Percentiles rank a stretch among this genome's conserved stretches.
phyloP scores from a whole-genome alignment of 2,797 vertebrate genomes.

The Anguilla pacifica region DNA sequence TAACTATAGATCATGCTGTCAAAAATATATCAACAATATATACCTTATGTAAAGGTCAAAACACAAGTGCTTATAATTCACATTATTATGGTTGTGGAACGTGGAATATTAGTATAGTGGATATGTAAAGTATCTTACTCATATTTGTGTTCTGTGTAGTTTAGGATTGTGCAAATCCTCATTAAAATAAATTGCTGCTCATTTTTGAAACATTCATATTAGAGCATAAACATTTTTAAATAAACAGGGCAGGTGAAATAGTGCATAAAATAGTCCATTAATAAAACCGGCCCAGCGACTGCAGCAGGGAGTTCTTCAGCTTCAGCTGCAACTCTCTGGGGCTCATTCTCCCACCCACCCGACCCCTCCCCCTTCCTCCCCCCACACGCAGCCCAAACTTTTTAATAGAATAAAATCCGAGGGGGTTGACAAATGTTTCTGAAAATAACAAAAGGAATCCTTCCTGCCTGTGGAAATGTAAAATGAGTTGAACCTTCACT shows the following conservation, averaged over 20 bases:
- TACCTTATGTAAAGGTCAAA: neutral
- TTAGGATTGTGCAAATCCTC: neutral
- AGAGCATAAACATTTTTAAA: neutral
- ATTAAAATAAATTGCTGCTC: neutral
- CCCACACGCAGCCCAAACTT: slow-evolving; percentile 30
- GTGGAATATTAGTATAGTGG: neutral
- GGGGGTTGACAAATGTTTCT: slow-evolving; percentile 46
- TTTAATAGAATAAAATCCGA: slow-evolving; percentile 46
- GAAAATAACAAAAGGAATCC: slow-evolving; percentile 53
- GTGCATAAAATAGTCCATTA: slow-evolving; percentile 1
- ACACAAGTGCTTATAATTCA: neutral
- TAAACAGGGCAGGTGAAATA: neutral
- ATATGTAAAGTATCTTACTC: neutral
- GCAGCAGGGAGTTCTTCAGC: neutral
- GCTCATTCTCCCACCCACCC: slow-evolving; percentile 26
- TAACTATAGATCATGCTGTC: neutral
- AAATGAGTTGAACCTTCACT: slow-evolving; percentile 54
- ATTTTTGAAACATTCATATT: neutral
- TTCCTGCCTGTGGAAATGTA: slow-evolving; percentile 62
- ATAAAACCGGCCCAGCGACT: neutral
- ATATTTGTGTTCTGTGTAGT: neutral
- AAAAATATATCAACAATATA: neutral
- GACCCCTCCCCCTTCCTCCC: slow-evolving; percentile 11
- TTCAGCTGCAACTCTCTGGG: slow-evolving; percentile 37
- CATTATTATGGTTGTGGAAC: neutral